phyloP scores from a whole-genome alignment of 92 coral and sea anemone genomes.

The Phenganax subtilis region DNA sequence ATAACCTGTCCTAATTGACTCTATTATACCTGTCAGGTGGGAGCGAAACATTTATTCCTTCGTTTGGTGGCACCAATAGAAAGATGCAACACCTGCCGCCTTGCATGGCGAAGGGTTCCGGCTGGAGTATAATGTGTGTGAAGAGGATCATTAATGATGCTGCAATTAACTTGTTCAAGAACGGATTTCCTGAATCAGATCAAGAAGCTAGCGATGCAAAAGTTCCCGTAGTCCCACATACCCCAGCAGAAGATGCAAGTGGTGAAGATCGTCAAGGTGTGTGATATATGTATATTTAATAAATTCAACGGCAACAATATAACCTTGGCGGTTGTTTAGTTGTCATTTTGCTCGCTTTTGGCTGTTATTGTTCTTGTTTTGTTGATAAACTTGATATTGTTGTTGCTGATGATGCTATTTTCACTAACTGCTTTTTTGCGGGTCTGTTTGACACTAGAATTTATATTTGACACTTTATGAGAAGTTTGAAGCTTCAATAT shows the following conservation, averaged over 20 bases:
- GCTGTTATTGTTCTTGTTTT: too few relatives aligned
- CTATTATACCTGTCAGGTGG: background rate
- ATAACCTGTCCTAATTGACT: background rate
- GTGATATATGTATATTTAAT: background rate
- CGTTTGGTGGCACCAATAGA: conserved; percentile 11
- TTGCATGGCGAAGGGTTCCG: conserved; percentile 69
- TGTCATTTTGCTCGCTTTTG: too few relatives aligned
- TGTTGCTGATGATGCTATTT: too few relatives aligned
- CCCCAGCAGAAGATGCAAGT: background rate
- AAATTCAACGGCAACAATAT: too few relatives aligned
- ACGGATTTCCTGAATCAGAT: conserved; percentile 19
- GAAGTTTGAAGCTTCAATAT: too few relatives aligned
- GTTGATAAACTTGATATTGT: too few relatives aligned
- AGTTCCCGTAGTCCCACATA: background rate
- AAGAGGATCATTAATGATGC: conserved; percentile 77
- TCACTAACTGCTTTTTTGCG: too few relatives aligned
- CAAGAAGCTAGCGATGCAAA: conserved; percentile 16
- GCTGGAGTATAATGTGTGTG: conserved; percentile 81
- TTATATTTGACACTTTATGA: too few relatives aligned
- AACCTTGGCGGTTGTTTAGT: too few relatives aligned
- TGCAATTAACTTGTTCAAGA: conserved; percentile 57
- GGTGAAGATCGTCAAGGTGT: conserved; percentile 8
- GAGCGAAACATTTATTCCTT: conserved; percentile 36
- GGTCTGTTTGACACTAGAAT: too few relatives aligned
- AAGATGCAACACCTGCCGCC: conserved; percentile 44